Conservation (phyloP, 2,113 vertebrate species). For the Zosterops lateralis region DNA sequence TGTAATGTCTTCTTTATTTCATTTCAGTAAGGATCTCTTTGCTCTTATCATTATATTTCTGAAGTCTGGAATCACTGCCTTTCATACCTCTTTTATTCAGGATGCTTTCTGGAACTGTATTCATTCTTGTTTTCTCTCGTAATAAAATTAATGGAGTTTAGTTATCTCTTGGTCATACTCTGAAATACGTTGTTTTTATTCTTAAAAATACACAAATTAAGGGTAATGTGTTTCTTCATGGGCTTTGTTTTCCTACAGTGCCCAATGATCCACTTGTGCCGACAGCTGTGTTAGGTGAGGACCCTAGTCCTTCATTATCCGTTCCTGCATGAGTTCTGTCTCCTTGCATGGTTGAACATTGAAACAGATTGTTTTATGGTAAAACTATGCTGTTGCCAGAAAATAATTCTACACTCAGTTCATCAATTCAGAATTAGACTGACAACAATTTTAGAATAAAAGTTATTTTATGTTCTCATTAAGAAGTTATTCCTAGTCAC, state of each 20-base stretch:
- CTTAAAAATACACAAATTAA: conserved; percentile 48
- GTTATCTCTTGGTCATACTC: conserved; percentile 1
- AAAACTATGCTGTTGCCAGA: conserved; percentile 18
- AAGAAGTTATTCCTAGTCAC: neutral
- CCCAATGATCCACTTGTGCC: conserved; percentile 98
- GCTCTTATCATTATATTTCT: conserved; percentile 12
- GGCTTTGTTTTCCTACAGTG: conserved; percentile 91
- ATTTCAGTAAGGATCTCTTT: conserved; percentile 19
- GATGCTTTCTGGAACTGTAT: neutral
- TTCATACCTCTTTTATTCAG: conserved; percentile 22
- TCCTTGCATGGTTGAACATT: conserved; percentile 73
- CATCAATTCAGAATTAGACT: conserved; percentile 16
- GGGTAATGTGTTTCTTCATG: conserved; percentile 76
- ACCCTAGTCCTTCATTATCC: conserved; percentile 69
- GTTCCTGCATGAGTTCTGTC: conserved; percentile 70
- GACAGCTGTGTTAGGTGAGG: conserved; percentile 99
- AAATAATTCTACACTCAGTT: neutral
- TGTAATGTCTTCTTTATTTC: conserved; percentile 4
- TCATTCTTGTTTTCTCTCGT: neutral
- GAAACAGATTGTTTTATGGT: conserved; percentile 53
- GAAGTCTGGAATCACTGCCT: conserved; percentile 31
- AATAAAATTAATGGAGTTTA: neutral
- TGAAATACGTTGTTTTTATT: conserved; percentile 33
- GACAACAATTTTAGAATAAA: neutral
- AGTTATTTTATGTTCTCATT: neutral